A percentile compares a stretch with the other conserved stretches of the same genome.
phyloP scores from a whole-genome alignment of 2,113 vertebrate genomes.

The Triplophysa dalaica region DNA sequence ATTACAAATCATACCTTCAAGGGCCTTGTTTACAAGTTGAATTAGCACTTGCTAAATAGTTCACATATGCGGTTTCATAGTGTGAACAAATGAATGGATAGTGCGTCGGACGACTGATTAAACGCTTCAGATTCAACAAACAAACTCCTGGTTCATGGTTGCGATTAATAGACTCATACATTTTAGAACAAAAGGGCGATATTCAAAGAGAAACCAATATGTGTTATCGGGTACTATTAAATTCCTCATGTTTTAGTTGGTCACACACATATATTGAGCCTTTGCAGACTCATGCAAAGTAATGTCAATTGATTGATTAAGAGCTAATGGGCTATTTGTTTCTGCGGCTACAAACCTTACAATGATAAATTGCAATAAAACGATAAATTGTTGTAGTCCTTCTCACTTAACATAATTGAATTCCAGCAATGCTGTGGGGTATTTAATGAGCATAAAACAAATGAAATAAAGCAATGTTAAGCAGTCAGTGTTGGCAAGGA shows the following conservation, averaged over 20 bases:
- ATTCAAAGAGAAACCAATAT: not conserved
- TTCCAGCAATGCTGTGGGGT: not conserved
- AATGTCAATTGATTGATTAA: slow-evolving; percentile 7
- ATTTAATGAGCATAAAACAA: slow-evolving; percentile 29
- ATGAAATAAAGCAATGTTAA: slow-evolving; percentile 15
- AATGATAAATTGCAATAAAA: slow-evolving; percentile 2
- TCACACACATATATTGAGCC: not conserved
- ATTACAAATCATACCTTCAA: slow-evolving; percentile 24
- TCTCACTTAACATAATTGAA: slow-evolving; percentile 5
- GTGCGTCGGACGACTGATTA: not conserved
- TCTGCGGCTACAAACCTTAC: not conserved
- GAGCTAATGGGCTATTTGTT: slow-evolving; percentile 7
- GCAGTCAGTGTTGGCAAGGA: slow-evolving; percentile 7
- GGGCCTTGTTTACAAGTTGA: slow-evolving; percentile 5
- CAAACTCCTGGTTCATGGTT: not conserved
- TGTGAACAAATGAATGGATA: not conserved
- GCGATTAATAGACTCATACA: slow-evolving; percentile 5
- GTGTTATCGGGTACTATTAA: not conserved
- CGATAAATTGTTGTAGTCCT: slow-evolving; percentile 1
- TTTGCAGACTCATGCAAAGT: not conserved
- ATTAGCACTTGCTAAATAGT: slow-evolving; percentile 25
- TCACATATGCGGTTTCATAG: not conserved
- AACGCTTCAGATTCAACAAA: not conserved
- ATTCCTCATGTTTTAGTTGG: slow-evolving; percentile 11
- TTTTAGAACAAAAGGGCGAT: not conserved